Percentiles rank a stretch among this genome's conserved stretches.
Conservation (phyloP, 2,797 vertebrate species). For the Sciurus vulgaris region DNA sequence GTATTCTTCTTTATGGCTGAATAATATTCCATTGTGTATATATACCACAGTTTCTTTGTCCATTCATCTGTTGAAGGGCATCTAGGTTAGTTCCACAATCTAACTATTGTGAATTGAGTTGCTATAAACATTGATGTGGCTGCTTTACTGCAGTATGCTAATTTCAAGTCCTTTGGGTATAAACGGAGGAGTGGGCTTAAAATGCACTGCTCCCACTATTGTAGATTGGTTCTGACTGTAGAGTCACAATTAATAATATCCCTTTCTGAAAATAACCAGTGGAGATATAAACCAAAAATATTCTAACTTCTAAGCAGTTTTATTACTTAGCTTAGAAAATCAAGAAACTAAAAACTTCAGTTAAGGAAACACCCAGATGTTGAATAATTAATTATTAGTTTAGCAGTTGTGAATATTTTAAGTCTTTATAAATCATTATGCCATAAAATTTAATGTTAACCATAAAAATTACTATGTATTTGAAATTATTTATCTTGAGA, state of each 20-base stretch:
- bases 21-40: too few relatives aligned
- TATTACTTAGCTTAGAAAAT: constrained; percentile 2
- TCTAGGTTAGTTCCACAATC: too few relatives aligned
- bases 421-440: neutral
- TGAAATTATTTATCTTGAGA: constrained; percentile 10
- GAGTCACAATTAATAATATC: neutral
- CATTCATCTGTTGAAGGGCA: too few relatives aligned
- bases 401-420: neutral
- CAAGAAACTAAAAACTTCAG: neutral
- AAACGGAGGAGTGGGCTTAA: neutral
- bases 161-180: too few relatives aligned
- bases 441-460: constrained; percentile 48
- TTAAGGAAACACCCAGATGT: neutral
- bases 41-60: too few relatives aligned
- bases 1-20: too few relatives aligned
- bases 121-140: too few relatives aligned
- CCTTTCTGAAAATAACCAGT: constrained; percentile 27
- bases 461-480: constrained; percentile 16
- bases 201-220: neutral
- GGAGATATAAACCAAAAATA: neutral
- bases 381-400: neutral
- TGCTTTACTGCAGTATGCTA: too few relatives aligned
- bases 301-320: neutral
- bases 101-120: too few relatives aligned
- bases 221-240: neutral